Base-by-base conservation (phyloP, 2,888 invertebrate species). In the Vannuccia rotundouncinata region DNA sequence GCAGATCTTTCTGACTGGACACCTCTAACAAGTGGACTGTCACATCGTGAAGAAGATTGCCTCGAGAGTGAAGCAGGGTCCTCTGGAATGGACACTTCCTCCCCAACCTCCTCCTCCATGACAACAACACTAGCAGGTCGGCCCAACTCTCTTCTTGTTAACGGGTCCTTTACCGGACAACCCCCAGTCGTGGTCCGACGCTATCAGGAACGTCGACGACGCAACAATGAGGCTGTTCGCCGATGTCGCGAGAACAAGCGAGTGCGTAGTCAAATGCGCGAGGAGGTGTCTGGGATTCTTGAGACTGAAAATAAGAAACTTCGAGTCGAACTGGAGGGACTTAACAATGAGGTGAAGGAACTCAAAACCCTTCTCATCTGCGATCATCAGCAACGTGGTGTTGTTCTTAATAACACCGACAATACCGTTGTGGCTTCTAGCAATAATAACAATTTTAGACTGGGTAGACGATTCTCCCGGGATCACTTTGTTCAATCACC, bases 161-260 rank as follows among this genome's bases (percentile, higher is more conserved):
- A 75, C 31, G 31, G 17, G 10, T 10, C 5, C 45, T 45, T 5
- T 45, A 17, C 10, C 45, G 17, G 45, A 10, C 45, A 45, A 5
- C 10, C 45, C 10, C 45, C 45, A 45, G 17, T 45, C 17, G 81
- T 92, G 88, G 0, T 91, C 90, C 0, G 92, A 88, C 73, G 78
- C 27, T 77, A 77, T 27, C 45, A 22, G 78, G 89, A 89, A 81
- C 84, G 89, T n/a, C 84, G 89, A 0, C 83, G 86, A 22, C 83
- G 88, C 29, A 89, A 89, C 84, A 89, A 89, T 83, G 88, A 89
- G 83, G 89, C 89, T 1, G 89, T 89, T 0, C 84, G 89, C 81
- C 85, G 88, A 82, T 89, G 89, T 82, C 84, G 89, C 5, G 89
- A 89, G 82, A 89, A 89, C 83, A 77, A 77, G 27, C 31, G 78